Percentiles rank a stretch among this genome's conserved stretches.
phyloP scores from a whole-genome alignment of 2,888 invertebrate genomes.

The Chymomyza amoena region DNA sequence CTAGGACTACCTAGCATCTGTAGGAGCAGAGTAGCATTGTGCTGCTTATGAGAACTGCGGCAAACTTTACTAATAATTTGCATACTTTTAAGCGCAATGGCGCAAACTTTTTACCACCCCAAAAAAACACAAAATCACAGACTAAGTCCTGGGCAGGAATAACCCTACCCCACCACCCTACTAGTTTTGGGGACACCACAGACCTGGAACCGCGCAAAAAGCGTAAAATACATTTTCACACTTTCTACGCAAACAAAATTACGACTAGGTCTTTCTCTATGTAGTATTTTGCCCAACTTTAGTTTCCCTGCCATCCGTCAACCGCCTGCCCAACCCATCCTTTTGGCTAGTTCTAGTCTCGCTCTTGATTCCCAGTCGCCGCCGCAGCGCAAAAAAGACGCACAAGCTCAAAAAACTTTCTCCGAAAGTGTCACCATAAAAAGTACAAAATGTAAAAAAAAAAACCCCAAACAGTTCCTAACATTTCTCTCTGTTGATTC shows the following conservation, averaged over 20 bases:
- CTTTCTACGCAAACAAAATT: conserved; percentile 67
- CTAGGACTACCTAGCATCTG: no score
- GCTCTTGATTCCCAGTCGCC: conserved; percentile 42
- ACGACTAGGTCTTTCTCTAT: conserved; percentile 33
- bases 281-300: conserved; percentile 41
- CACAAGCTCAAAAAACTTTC: conserved; percentile 47
- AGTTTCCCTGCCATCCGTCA: conserved; percentile 29
- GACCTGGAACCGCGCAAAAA: conserved; percentile 58
- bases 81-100: conserved; percentile 59
- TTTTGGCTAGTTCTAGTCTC: not conserved
- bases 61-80: conserved; percentile 70
- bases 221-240: conserved; percentile 64
- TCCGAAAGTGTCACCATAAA: conserved; percentile 46
- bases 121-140: conserved; percentile 15
- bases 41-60: conserved; percentile 56
- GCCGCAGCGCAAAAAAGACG: conserved; percentile 38
- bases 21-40: not conserved
- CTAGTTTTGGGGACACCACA: conserved; percentile 27
- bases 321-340: not conserved
- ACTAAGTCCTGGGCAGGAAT: not conserved
- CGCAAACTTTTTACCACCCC: conserved; percentile 40
- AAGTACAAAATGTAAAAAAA: not conserved
- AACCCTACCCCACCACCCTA: not conserved
- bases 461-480: conserved; percentile 14
- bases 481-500: conserved; percentile 5